A percentile compares a stretch with the other conserved stretches of the same genome.
phyloP scores from a whole-genome alignment of 2,888 invertebrate genomes.

The Watsonalla binaria region DNA sequence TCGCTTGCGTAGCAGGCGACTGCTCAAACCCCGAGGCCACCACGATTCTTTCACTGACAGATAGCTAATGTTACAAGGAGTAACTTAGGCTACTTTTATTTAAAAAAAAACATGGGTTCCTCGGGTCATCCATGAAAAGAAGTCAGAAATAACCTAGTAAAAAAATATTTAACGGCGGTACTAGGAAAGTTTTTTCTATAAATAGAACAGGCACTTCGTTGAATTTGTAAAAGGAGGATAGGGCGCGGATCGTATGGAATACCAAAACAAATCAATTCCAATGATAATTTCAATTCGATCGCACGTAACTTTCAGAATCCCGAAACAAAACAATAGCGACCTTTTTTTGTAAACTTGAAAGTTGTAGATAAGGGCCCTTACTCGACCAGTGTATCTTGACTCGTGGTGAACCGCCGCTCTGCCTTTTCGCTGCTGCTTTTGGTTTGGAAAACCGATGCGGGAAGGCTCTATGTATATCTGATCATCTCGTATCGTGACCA shows the following conservation, averaged over 20 bases:
- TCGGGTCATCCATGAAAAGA: no score
- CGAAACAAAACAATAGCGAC: slow-evolving; percentile 4
- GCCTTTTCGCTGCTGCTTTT: slow-evolving; percentile 27
- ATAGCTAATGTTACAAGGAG: no score
- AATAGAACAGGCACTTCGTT: no score
- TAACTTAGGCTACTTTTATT: no score
- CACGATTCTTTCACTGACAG: no score
- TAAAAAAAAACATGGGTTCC: no score
- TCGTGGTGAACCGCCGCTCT: slow-evolving; percentile 10
- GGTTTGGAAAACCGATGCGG: slow-evolving; percentile 21
- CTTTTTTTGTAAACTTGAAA: slow-evolving; percentile 22
- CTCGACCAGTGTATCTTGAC: slow-evolving; percentile 10
- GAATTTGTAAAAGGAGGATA: no score
- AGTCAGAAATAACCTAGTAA: no score
- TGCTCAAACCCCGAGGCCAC: no score
- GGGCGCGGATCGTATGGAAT: neutral
- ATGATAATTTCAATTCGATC: slow-evolving; percentile 1
- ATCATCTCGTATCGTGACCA: slow-evolving; percentile 25
- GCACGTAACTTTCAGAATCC: neutral
- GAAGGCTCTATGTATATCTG: slow-evolving; percentile 23
- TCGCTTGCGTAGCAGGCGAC: no score
- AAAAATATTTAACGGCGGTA: no score
- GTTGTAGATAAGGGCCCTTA: slow-evolving; percentile 13
- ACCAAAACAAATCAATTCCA: neutral
- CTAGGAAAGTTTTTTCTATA: no score